phyloP scores from a whole-genome alignment of 2,797 vertebrate genomes.

The Diplodus puntazzo region DNA sequence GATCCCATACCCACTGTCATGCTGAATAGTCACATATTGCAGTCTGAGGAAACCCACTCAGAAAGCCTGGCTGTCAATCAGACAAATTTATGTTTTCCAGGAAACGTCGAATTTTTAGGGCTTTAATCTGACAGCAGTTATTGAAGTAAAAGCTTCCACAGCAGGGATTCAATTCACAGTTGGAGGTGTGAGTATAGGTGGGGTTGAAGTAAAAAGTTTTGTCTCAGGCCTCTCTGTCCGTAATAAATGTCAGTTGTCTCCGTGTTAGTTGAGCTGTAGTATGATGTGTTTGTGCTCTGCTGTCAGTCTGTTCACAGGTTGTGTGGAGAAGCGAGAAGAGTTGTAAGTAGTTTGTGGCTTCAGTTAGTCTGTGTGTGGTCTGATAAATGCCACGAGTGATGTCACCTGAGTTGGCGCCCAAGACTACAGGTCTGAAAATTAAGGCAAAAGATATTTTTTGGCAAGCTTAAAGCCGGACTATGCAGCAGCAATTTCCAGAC shows the following conservation, averaged over 20 bases:
- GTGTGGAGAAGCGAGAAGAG: background rate
- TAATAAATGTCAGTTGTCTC: background rate
- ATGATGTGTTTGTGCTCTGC: background rate
- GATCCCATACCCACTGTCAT: slow-evolving; percentile 54
- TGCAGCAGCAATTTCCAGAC: too few relatives aligned
- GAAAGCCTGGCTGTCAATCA: background rate
- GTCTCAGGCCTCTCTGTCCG: background rate
- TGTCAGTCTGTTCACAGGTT: background rate
- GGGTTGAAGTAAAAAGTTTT: background rate
- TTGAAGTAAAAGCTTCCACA: background rate
- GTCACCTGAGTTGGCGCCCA: background rate
- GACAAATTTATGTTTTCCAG: background rate
- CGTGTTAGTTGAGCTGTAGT: background rate
- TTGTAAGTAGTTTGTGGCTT: background rate
- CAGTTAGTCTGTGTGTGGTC: background rate
- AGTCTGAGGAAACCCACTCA: background rate
- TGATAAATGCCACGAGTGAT: background rate
- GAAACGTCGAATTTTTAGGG: background rate
- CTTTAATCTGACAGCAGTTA: slow-evolving; percentile 1
- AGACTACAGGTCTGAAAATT: background rate
- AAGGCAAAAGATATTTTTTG: too few relatives aligned
- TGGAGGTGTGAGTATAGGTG: background rate
- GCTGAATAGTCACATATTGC: slow-evolving; percentile 25
- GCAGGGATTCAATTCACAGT: background rate
- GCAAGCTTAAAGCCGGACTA: too few relatives aligned